Evolutionary conservation across 2,888 invertebrate genomes (phyloP).

Genomic region (Conops quadrifasciatus): DNA sequence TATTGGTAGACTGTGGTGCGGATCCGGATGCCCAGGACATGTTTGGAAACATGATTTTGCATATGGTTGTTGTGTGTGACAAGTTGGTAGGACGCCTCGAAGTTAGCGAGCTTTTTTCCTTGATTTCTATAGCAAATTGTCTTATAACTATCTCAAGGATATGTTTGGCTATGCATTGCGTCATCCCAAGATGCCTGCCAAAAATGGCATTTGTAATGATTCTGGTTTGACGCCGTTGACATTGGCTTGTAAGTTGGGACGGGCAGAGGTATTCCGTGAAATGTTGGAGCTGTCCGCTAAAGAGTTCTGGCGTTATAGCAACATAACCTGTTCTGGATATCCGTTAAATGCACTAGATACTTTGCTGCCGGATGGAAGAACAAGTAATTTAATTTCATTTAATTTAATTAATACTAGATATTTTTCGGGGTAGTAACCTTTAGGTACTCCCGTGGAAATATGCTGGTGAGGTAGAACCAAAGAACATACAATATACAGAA

Average conservation of each 20-base stretch:
- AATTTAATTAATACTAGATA: no score
- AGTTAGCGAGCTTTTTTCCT: neutral
- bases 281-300: slow-evolving; percentile 95
- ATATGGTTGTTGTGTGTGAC: slow-evolving; percentile 98
- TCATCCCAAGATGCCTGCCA: slow-evolving; percentile 92
- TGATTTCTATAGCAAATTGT: neutral
- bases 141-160: slow-evolving; percentile 70
- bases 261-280: slow-evolving; percentile 95
- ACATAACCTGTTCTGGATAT: slow-evolving; percentile 98
- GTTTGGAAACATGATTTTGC: slow-evolving; percentile 98
- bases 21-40: slow-evolving; percentile 96
- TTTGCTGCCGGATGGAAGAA: slow-evolving; percentile 90
- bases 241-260: slow-evolving; percentile 93
- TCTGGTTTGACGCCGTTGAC: slow-evolving; percentile 95
- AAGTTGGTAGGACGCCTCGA: slow-evolving; percentile 76
- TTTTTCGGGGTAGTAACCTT: no score
- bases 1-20: slow-evolving; percentile 89
- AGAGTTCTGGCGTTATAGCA: slow-evolving; percentile 99
- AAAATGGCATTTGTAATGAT: slow-evolving; percentile 87
- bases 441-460: no score
- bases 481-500: no score
- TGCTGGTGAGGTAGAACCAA: no score
- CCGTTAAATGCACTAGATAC: slow-evolving; percentile 97
- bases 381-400: slow-evolving; percentile 78
- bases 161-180: slow-evolving; percentile 98